Conservation (phyloP, 1,140 invertebrate genomes). For the Saccostrea echinata region DNA sequence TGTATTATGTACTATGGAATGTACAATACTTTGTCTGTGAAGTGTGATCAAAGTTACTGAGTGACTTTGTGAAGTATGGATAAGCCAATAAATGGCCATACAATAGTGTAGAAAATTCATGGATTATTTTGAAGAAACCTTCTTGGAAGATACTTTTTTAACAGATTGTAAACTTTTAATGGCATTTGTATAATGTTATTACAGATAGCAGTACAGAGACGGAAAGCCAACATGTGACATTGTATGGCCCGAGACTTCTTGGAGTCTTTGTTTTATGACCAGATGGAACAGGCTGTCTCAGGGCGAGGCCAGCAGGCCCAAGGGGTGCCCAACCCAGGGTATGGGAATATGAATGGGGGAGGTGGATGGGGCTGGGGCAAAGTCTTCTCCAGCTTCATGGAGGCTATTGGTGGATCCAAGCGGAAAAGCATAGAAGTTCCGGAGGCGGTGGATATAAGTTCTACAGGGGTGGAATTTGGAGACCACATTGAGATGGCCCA, state of each 20-base stretch:
- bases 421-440: neutral
- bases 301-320: conserved; percentile 13
- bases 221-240: neutral
- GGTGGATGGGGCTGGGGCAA: neutral
- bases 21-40: no score
- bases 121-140: no score
- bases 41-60: no score
- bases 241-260: conserved; percentile 56
- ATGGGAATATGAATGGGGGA: neutral
- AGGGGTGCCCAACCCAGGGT: neutral
- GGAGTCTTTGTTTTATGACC: conserved; percentile 48
- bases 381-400: conserved; percentile 21
- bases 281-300: conserved; percentile 44
- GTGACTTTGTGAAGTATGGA: no score
- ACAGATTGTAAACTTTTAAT: neutral
- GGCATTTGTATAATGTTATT: neutral
- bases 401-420: neutral
- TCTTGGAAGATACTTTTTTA: no score
- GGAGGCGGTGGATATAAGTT: conserved; percentile 14
- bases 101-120: no score
- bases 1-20: neutral
- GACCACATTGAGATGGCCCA: conserved; percentile 76
- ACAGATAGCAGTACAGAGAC: conserved; percentile 13
- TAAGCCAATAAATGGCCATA: no score
- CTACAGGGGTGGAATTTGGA: neutral